Evolutionary conservation across 2,797 vertebrate species (phyloP).

Genomic region (Rhadinocentrus ornatus): DNA sequence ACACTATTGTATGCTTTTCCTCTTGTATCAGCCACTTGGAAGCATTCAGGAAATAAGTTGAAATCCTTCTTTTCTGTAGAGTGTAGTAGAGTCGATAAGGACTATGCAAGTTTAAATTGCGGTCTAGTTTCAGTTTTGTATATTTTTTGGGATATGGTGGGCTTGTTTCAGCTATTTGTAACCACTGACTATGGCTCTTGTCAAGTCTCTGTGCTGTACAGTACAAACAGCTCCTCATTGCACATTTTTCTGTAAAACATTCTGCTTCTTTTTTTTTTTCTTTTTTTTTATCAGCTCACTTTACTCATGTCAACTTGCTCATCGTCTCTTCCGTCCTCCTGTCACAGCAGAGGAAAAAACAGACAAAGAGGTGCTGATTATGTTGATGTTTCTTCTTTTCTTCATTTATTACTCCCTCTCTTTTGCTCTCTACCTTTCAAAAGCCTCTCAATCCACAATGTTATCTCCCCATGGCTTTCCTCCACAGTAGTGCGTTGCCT

Average conservation of each 20-base stretch:
- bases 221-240: constrained; percentile 20
- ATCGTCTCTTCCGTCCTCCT: constrained; percentile 25
- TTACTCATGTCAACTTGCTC: constrained; percentile 21
- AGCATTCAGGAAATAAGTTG: constrained; percentile 23
- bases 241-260: constrained; percentile 22
- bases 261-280: neutral
- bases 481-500: constrained; percentile 75
- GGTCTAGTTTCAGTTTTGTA: neutral
- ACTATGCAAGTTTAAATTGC: constrained; percentile 3
- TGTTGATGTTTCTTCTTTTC: constrained; percentile 51
- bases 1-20: constrained; percentile 33
- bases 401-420: constrained; percentile 55
- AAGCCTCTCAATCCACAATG: constrained; percentile 62
- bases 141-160: neutral
- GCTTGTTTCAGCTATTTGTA: neutral
- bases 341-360: constrained; percentile 35
- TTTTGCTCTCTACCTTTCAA: constrained; percentile 45
- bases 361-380: constrained; percentile 48
- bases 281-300: constrained; percentile 22
- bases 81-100: constrained; percentile 19
- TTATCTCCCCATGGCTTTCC: constrained; percentile 72
- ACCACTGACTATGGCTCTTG: neutral
- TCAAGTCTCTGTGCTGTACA: constrained; percentile 8
- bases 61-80: constrained; percentile 19
- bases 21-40: constrained; percentile 34